Base-by-base conservation (phyloP, 1,140 invertebrate species). In the Drosophila tsacasi region DNA sequence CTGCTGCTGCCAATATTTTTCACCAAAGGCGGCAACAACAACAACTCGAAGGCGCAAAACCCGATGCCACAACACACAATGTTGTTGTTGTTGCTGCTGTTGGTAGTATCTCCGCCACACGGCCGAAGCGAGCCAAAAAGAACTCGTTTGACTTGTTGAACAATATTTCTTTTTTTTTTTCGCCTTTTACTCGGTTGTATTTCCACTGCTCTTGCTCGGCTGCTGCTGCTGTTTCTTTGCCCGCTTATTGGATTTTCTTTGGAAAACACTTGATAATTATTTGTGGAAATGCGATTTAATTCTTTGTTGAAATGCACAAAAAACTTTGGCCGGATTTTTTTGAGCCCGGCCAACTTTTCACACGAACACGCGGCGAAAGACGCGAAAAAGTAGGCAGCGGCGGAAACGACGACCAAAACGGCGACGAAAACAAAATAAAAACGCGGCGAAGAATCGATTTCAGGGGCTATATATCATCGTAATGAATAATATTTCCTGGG, bases 141-240 rank as follows among this genome's bases (percentile, higher is more conserved):
- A 91, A 91, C 86, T 91, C 86, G 86, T 91, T 90, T 91, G 86
- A 91, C 86, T 91, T 91, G 86, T 91, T 91, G 87, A 91, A 91
- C 79, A 91, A 91, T 90, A 90, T 90, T 90, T 90, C 86, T 90
- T 90, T 77, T 49, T 77, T 49, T 47, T 49, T 74, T 77, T 73
- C 19, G 71, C 71, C 71, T 74, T 73, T 74, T 74, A 74, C 71
- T 74, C 71, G 71, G 50, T 75, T 68, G 54, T 67, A 67, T 85
- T 76, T 68, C 59, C 27, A 52, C 12, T 63, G 74, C 63, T 76
- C 15, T 52, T 19, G 58, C 50, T 65, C 77, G 9, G 25, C 81
- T 86, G 75, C 74, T 85, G 75, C 74, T 81, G 80, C 67, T 75
- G 72, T 82, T 79, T 73, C 69, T 73, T 73, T 77, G 66, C 54